These are phyloP conservation scores for Sebastes taczanowskii DNA, from an alignment of 2,797 vertebrate genomes.

Conservation along the genomic window DNA sequence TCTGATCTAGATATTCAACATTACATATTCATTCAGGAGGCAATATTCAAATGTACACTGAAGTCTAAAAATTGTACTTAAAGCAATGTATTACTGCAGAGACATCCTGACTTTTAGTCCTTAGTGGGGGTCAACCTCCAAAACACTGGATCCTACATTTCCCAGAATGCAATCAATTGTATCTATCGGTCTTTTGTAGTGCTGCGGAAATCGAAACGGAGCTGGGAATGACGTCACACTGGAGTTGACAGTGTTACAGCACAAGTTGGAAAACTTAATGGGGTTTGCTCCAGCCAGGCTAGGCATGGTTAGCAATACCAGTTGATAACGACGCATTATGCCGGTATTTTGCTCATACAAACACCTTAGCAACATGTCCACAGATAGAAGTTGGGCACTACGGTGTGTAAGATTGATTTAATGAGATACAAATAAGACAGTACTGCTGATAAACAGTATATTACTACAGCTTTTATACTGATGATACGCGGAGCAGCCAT, in stretches of 20 bases:
- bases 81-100: too few species aligned
- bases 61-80: not conserved
- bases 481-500: not conserved
- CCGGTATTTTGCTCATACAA: not conserved
- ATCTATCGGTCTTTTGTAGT: not conserved
- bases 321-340: not conserved
- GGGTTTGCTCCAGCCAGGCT: too few species aligned
- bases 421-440: too few species aligned
- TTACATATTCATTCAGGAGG: not conserved
- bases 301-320: not conserved
- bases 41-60: not conserved
- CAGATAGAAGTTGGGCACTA: too few species aligned
- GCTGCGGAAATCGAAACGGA: too few species aligned
- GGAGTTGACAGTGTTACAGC: too few species aligned
- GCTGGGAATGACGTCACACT: too few species aligned
- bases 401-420: too few species aligned
- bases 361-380: not conserved
- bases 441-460: not conserved
- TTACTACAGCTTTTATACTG: not conserved
- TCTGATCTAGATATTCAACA: constrained; percentile 6
- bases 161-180: not conserved
- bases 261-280: too few species aligned
- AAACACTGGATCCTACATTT: not conserved
- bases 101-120: not conserved
- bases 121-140: not conserved